Percentiles rank a stretch among this genome's conserved stretches.
Conservation (phyloP, 2,113 vertebrate genomes). For the Microcebus murinus region DNA sequence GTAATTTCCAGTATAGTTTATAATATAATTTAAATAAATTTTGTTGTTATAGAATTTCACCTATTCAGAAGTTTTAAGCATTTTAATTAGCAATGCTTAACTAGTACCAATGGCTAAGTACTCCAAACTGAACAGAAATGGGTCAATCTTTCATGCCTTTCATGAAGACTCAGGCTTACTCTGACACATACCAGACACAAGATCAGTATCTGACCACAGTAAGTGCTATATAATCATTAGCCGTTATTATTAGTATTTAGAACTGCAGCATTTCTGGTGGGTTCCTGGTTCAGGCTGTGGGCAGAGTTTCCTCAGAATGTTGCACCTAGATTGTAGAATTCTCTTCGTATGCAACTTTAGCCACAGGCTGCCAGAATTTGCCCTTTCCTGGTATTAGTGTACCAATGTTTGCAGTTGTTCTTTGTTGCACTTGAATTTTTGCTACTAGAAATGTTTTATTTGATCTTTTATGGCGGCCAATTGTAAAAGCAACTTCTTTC, state of each 20-base stretch:
- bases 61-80: slow-evolving; percentile 44
- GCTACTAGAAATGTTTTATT: background rate
- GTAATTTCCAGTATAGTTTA: slow-evolving; percentile 58
- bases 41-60: slow-evolving; percentile 64
- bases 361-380: background rate
- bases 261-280: background rate
- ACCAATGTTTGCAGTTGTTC: background rate
- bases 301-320: background rate
- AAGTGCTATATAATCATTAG: background rate
- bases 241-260: slow-evolving; percentile 33
- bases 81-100: slow-evolving; percentile 68
- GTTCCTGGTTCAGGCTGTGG: background rate
- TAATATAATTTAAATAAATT: slow-evolving; percentile 30
- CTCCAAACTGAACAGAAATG: slow-evolving; percentile 34
- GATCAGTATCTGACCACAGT: background rate
- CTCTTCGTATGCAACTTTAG: background rate
- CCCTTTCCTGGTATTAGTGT: background rate
- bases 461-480: background rate
- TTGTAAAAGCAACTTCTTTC: slow-evolving; percentile 3
- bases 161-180: slow-evolving; percentile 43
- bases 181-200: slow-evolving; percentile 10
- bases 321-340: background rate
- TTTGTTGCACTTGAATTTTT: background rate
- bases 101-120: background rate
- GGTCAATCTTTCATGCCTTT: slow-evolving; percentile 7